Evolutionary conservation across 2,797 vertebrate genomes (phyloP), one percentile per base, ranked within the genome.

Genomic region (Odontamblyopus rebecca): DNA sequence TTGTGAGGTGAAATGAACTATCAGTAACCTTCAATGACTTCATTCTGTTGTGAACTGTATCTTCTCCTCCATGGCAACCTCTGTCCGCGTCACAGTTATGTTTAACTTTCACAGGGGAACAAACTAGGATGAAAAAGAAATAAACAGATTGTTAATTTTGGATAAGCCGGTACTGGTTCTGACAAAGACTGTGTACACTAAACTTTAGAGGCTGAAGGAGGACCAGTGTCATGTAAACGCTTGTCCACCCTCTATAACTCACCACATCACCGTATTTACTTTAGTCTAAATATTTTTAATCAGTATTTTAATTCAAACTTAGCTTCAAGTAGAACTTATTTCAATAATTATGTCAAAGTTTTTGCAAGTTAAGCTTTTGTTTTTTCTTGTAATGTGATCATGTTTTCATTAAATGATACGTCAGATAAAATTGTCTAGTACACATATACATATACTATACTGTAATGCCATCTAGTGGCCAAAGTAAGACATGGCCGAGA

Each of bases 81-180:
- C 73, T 63, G 71, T 68, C 73, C 75, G 74, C 72, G 71, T 78
- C 48, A 38, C 12, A 26, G 38, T 41, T 51, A 2, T 65, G 59
- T 73, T 23, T 67, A 63, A 79, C 76, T 68, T 71, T 83, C n/a
- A 65, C 61, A 64, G 38, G 67, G 68, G 69, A 82, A 71, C 67
- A 82, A 76, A 74, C 54, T 76, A 8, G 61, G 67, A 76, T 75
- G 69, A 73, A 80, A 75, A 81, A 85, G 2, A 32, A 79, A 81
- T 86, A 82, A 85, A 90, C 78, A 88, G 60, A 75, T 85, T 69
- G 4, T 76, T 7, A 72, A 83, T 74, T 78, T 73, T 83, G 70
- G 79, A 64, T 88, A 82, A 85, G 71, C 77, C 66, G 71, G 9
- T 74, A 78, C 84, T 75, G 68, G 35, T 5, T 5, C 56, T 67